These are phyloP conservation scores for Discoglossus pictus DNA, from an alignment of 2,797 vertebrate species.

Conservation along the genomic window DNA sequence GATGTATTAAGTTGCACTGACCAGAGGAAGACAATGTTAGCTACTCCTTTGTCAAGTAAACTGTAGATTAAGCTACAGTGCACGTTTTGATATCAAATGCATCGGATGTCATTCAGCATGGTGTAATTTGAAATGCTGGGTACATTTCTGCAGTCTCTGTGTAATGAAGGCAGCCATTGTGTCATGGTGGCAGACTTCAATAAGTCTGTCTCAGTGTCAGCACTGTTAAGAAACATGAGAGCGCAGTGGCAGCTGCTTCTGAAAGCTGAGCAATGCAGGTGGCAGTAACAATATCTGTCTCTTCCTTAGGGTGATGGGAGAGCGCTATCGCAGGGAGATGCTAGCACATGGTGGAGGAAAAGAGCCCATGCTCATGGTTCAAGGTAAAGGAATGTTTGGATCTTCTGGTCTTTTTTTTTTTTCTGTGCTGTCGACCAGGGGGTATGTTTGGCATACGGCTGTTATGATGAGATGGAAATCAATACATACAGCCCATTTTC, in stretches of 20 bases:
- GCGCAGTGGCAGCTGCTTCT: not conserved
- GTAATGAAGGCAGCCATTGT: constrained; percentile 25
- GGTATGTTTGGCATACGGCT: constrained; percentile 21
- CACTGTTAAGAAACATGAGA: constrained; percentile 37
- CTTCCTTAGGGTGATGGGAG: constrained; percentile 87
- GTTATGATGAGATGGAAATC: constrained; percentile 6
- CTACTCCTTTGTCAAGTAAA: not conserved
- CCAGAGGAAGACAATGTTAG: constrained; percentile 17
- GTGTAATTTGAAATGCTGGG: constrained; percentile 36
- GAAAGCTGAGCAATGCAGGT: constrained; percentile 54
- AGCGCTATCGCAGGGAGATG: constrained; percentile 94
- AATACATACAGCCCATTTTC: constrained; percentile 9
- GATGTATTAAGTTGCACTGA: not conserved
- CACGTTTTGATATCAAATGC: constrained; percentile 1
- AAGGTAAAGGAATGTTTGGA: constrained; percentile 76
- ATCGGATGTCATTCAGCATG: constrained; percentile 24
- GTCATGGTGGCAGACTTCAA: constrained; percentile 17
- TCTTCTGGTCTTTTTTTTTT: constrained; percentile 3
- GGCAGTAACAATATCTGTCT: constrained; percentile 62
- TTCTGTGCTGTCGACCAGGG: not conserved
- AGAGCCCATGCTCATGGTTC: constrained; percentile 92
- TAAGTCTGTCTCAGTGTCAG: constrained; percentile 12
- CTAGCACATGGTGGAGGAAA: constrained; percentile 91
- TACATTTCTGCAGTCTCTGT: constrained; percentile 41
- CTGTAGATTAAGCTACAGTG: constrained; percentile 13